phyloP scores from a whole-genome alignment of 2,888 invertebrate species.

The Philhelius pedissequus region DNA sequence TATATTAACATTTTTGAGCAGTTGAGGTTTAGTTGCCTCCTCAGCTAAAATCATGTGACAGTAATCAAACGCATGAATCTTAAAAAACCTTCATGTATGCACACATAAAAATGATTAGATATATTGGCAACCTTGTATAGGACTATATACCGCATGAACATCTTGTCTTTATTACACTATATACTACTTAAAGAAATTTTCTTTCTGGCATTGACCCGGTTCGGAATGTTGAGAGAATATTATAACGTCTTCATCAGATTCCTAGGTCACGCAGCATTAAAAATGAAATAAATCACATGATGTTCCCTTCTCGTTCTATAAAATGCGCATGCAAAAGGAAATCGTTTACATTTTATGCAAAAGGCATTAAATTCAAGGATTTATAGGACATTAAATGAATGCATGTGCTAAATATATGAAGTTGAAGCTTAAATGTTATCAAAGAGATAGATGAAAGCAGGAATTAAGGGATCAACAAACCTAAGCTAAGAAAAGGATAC shows the following conservation, averaged over 20 bases:
- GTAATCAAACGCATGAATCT: not conserved
- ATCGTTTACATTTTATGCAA: constrained; percentile 14
- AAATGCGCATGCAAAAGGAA: not conserved
- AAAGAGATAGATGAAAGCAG: not conserved
- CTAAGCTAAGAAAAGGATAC: not conserved
- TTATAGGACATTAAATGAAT: not conserved
- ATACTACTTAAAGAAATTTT: not conserved
- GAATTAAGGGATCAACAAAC: not conserved
- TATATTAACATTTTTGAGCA: too few species aligned
- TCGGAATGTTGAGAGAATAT: not conserved
- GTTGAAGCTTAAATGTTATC: not conserved
- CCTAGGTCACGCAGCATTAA: not conserved
- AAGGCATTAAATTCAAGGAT: constrained; percentile 9
- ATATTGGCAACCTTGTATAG: not conserved
- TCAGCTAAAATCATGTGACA: too few species aligned
- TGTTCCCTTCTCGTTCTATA: not conserved
- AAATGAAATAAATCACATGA: not conserved
- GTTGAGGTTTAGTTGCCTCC: too few species aligned
- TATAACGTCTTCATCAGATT: not conserved
- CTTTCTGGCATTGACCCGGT: not conserved
- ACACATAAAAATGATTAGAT: not conserved
- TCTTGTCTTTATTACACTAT: not conserved
- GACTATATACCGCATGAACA: not conserved
- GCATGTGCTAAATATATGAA: not conserved
- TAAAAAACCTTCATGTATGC: not conserved